Base-by-base conservation (phyloP, 1,140 invertebrate species). In the Drosophila ficusphila region DNA sequence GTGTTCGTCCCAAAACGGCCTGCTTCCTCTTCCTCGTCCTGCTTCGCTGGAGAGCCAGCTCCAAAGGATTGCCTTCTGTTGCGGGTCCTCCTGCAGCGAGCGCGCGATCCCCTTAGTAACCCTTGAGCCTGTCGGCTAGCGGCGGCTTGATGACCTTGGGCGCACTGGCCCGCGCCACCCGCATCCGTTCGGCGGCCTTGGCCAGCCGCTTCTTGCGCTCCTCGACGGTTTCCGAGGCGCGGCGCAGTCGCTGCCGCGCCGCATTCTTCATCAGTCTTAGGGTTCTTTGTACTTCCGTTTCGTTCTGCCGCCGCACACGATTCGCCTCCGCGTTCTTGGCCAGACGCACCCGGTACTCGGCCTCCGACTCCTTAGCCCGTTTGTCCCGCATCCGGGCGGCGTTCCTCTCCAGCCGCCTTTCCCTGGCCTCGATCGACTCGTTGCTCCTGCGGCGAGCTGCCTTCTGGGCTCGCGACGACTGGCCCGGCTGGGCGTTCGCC, bases 151-250 rank as follows among this genome's bases (percentile, higher is more conserved):
- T 81, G 18, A 91, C 79, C 76, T 91, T 91, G 25, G 90, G 90
- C 57, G 78, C 89, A 75, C 74, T 91, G 6, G 90, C 88, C 31
- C 90, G 52, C 18, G 82, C 67, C 19, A 81, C 58, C 11, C 90
- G 88, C 90, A 91, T 91, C 31, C 90, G 42, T 33, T 91, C 90
- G 3, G 90, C 90, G 3, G 90, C 86, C 51, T 91, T 91, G 6
- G 93, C 92, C 39, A 93, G 69, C n/a, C 93, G 91, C 31, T 88
- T 82, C 23, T 92, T 91, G 52, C 93, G 91, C 72, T 93, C 92
- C 27, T 93, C 92, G 5, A 90, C 69, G 2, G 92, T 91, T 70
- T 93, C 93, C 42, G 85, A 91, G 57, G 91, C 91, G 18, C 91
- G 75, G 23, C 91, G 74, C 74, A 91, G 61, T 44, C 90, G 72